A percentile compares a stretch with the other conserved stretches of the same genome.
phyloP scores from a whole-genome alignment of 2,113 vertebrate genomes.

The Chaetura pelagica region DNA sequence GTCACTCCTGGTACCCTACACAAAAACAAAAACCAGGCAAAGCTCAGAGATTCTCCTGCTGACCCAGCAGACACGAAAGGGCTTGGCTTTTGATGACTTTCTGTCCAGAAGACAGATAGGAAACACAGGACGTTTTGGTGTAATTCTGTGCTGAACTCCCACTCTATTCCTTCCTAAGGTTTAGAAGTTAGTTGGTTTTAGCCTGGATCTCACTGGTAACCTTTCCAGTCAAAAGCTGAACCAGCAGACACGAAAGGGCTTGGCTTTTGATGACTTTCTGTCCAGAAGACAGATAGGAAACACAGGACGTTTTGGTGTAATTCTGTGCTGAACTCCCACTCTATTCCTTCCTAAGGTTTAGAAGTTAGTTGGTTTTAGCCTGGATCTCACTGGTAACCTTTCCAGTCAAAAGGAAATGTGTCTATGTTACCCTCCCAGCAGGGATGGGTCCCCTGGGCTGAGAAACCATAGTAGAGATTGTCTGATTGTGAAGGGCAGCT shows the following conservation, averaged over 20 bases:
- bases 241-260: background rate
- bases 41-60: background rate
- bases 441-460: background rate
- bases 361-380: background rate
- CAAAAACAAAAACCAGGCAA: background rate
- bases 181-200: background rate
- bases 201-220: background rate
- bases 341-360: background rate
- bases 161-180: background rate
- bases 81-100: background rate
- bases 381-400: background rate
- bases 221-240: background rate
- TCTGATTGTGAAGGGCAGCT: background rate
- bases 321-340: background rate
- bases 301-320: background rate
- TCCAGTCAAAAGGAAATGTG: background rate
- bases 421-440: background rate
- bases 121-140: background rate
- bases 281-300: background rate
- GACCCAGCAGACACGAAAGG: background rate
- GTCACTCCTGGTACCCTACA: background rate
- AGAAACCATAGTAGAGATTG: background rate
- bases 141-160: background rate
- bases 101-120: background rate
- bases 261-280: background rate